A percentile compares a stretch with the other conserved stretches of the same genome.
Evolutionary conservation across 2,797 vertebrate genomes (phyloP).

Genomic region (Rhinella marina): DNA sequence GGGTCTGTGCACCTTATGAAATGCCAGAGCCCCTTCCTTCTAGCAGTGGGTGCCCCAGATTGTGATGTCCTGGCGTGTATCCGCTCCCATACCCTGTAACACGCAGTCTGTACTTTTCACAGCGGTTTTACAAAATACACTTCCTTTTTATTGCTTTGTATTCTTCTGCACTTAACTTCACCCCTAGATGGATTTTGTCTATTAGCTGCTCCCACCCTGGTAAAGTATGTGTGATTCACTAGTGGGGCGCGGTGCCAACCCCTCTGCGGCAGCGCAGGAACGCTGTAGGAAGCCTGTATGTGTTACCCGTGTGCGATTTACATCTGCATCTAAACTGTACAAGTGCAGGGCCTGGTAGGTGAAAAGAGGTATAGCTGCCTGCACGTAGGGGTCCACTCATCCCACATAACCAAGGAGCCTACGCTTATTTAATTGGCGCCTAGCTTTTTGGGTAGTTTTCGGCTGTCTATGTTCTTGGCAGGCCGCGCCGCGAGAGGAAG

Average conservation of each 20-base stretch:
- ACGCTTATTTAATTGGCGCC: not conserved
- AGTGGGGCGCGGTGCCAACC: slow-evolving; percentile 15
- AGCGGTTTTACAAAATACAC: not conserved
- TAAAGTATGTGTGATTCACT: slow-evolving; percentile 57
- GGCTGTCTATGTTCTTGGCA: no score
- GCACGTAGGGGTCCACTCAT: not conserved
- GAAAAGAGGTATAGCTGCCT: not conserved
- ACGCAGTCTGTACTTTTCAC: not conserved
- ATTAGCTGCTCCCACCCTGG: slow-evolving; percentile 39
- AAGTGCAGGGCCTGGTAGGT: not conserved
- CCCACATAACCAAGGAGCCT: not conserved
- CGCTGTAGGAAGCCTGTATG: not conserved
- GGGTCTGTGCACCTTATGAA: not conserved
- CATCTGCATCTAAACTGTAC: no score
- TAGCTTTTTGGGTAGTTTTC: not conserved
- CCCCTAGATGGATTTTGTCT: slow-evolving; percentile 24
- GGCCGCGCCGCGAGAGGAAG: no score
- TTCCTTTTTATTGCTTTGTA: not conserved
- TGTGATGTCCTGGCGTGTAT: not conserved
- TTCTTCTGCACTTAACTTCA: slow-evolving; percentile 53
- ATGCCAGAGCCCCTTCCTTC: not conserved
- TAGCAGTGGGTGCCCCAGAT: not conserved
- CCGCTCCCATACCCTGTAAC: not conserved
- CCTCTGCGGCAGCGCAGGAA: not conserved
- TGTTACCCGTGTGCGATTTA: not conserved